Percentiles rank a stretch among this genome's conserved stretches.
phyloP scores from a whole-genome alignment of 64 coral and sea anemone genomes.

The Stichodactyla mertensii region DNA sequence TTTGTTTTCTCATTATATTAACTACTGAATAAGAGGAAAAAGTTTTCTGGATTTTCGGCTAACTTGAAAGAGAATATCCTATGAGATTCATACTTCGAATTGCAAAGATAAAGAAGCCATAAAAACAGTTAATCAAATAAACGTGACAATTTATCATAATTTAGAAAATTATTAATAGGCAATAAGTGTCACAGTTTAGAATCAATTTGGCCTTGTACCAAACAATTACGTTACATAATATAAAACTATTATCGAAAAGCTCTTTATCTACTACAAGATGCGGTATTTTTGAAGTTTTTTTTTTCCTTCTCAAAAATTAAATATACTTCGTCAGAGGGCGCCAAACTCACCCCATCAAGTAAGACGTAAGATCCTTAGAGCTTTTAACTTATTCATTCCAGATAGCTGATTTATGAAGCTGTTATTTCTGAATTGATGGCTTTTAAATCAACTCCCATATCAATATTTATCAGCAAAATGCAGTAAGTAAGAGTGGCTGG shows the following conservation, averaged over 20 bases:
- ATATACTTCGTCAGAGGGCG: not conserved
- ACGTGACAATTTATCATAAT: not conserved
- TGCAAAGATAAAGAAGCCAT: not conserved
- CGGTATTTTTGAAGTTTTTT: not conserved
- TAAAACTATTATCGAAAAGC: not conserved
- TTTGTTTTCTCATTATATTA: no score
- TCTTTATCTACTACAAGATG: not conserved
- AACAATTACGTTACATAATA: not conserved
- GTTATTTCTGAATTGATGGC: not conserved
- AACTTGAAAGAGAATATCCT: not conserved
- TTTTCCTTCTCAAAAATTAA: not conserved
- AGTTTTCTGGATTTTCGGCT: not conserved
- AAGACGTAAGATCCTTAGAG: not conserved
- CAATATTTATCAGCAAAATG: not conserved
- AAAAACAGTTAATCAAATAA: not conserved
- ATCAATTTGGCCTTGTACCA: not conserved
- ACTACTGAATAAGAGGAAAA: no score
- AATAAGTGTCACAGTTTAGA: not conserved
- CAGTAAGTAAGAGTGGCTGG: not conserved
- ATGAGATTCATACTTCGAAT: not conserved
- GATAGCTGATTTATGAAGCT: not conserved
- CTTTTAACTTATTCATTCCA: not conserved
- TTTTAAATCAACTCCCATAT: constrained; percentile 2
- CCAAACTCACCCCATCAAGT: not conserved
- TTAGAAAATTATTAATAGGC: not conserved